Evolutionary conservation across 2,113 vertebrate genomes (phyloP).

Genomic region (Sterna hirundo): DNA sequence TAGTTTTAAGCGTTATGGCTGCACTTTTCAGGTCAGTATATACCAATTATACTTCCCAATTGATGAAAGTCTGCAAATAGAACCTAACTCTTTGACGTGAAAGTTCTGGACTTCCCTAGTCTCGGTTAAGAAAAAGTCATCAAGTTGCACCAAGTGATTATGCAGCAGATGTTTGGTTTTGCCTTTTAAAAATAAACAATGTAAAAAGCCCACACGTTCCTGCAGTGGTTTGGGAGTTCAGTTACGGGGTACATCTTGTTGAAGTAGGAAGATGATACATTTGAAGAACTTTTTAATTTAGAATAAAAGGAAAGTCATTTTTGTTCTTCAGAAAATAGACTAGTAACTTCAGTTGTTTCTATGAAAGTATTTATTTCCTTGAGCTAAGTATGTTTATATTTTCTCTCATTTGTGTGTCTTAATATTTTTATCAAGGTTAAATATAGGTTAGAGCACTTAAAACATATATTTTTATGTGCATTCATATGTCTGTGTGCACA

Average conservation of each 20-base stretch:
- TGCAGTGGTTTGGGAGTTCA: background rate
- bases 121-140: slow-evolving; percentile 36
- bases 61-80: slow-evolving; percentile 73
- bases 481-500: slow-evolving; percentile 5
- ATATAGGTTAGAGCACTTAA: background rate
- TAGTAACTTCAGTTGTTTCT: background rate
- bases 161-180: slow-evolving; percentile 21
- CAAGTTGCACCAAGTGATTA: slow-evolving; percentile 24
- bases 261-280: background rate
- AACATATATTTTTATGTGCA: slow-evolving; percentile 25
- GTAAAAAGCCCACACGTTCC: background rate
- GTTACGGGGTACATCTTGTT: background rate
- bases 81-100: slow-evolving; percentile 55
- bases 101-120: slow-evolving; percentile 50
- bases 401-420: slow-evolving; percentile 39
- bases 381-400: slow-evolving; percentile 51
- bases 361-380: background rate
- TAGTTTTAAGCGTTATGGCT: slow-evolving; percentile 93
- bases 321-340: background rate
- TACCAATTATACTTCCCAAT: slow-evolving; percentile 73
- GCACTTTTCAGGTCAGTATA: slow-evolving; percentile 94
- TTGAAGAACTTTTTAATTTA: background rate
- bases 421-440: slow-evolving; percentile 12
- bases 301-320: background rate
- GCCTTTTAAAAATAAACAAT: background rate